These are phyloP conservation scores for Philypnodon macrostomus DNA, from an alignment of 2,797 vertebrate genomes.

Conservation along the genomic window DNA sequence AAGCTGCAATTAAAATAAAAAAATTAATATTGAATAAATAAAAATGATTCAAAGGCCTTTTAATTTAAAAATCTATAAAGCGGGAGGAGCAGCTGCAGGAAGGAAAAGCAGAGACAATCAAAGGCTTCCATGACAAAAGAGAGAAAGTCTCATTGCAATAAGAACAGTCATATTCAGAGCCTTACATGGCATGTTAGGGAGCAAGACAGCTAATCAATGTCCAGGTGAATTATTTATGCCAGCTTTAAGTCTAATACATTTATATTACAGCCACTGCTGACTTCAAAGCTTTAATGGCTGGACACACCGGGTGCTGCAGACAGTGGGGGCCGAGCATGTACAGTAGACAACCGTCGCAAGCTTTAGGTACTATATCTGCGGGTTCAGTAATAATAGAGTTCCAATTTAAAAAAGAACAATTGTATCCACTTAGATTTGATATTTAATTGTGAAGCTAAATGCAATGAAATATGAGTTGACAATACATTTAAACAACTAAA, in stretches of 20 bases:
- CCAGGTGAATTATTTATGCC: conserved; percentile 82
- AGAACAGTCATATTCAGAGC: conserved; percentile 59
- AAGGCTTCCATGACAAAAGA: conserved; percentile 53
- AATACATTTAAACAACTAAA: no score
- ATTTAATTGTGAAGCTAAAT: conserved; percentile 2
- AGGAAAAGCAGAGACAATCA: conserved; percentile 58
- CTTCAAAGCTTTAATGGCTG: conserved; percentile 76
- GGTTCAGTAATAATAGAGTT: conserved; percentile 21
- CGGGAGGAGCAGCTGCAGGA: conserved; percentile 20
- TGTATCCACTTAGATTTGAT: not conserved
- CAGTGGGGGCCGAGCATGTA: conserved; percentile 49
- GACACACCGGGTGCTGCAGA: conserved; percentile 72
- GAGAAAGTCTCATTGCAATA: conserved; percentile 57
- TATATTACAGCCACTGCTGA: conserved; percentile 78
- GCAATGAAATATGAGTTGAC: no score
- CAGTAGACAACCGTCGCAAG: conserved; percentile 44
- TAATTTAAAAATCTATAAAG: conserved; percentile 28
- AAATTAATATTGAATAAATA: conserved; percentile 10
- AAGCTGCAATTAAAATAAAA: conserved; percentile 1
- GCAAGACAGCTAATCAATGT: conserved; percentile 82
- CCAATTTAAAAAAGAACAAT: conserved; percentile 4
- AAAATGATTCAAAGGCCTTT: conserved; percentile 11
- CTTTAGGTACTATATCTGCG: conserved; percentile 33
- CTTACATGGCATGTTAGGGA: conserved; percentile 65
- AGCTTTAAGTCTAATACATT: conserved; percentile 80